phyloP scores from a whole-genome alignment of 2,113 vertebrate species.

The Nasalis larvatus region DNA sequence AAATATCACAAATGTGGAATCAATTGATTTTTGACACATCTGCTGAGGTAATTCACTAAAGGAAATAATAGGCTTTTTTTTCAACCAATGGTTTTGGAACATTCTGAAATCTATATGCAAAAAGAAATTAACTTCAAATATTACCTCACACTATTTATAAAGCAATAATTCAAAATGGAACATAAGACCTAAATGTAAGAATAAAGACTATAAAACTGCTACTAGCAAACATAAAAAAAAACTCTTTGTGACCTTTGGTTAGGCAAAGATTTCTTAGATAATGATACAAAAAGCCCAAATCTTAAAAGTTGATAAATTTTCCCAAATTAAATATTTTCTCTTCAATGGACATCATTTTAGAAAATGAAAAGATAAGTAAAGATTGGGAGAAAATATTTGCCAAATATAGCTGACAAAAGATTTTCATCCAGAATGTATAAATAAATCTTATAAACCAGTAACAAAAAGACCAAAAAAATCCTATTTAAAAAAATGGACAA shows the following conservation, averaged over 20 bases:
- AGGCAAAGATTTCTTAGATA: not conserved
- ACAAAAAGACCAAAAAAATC: not conserved
- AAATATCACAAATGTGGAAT: not conserved
- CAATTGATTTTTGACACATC: not conserved
- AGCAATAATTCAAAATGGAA: not conserved
- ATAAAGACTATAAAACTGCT: not conserved
- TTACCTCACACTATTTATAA: not conserved
- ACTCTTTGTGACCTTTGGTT: not conserved
- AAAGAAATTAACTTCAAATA: not conserved
- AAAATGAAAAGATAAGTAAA: not conserved
- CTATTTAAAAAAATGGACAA: not conserved
- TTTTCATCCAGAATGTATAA: not conserved
- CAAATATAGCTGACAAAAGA: not conserved
- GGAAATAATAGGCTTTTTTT: not conserved
- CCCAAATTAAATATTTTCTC: constrained; percentile 16
- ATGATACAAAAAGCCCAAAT: not conserved
- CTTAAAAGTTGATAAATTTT: not conserved
- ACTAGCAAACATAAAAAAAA: not conserved
- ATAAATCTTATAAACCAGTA: not conserved
- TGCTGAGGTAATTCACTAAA: not conserved
- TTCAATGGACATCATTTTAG: not conserved
- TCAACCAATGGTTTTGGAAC: not conserved
- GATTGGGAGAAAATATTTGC: not conserved
- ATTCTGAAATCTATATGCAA: not conserved
- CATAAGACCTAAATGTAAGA: not conserved